Percentiles rank a stretch among this genome's conserved stretches.
These are phyloP conservation scores for Molothrus aeneus DNA, from an alignment of 2,797 vertebrate species.

Conservation along the genomic window DNA sequence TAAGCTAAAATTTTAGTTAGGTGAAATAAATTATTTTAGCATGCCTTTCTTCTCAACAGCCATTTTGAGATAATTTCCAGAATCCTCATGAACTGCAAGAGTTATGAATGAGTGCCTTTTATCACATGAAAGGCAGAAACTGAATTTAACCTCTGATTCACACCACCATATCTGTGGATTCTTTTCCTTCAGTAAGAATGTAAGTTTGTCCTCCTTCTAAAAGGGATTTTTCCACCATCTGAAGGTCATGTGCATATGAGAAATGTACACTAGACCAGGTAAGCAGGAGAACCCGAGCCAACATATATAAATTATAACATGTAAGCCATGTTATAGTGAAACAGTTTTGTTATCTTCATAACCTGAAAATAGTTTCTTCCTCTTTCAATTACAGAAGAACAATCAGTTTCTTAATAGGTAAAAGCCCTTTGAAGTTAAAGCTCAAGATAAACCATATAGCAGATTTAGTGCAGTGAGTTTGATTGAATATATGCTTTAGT, in stretches of 20 bases:
- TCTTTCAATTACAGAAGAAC: conserved; percentile 54
- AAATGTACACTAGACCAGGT: conserved; percentile 28
- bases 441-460: conserved; percentile 54
- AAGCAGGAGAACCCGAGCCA: conserved; percentile 27
- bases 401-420: conserved; percentile 53
- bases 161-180: background rate
- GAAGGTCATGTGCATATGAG: background rate
- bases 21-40: background rate
- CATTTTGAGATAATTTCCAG: conserved; percentile 27
- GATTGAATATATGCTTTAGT: conserved; percentile 52
- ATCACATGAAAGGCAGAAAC: conserved; percentile 45
- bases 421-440: conserved; percentile 60
- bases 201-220: background rate
- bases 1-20: background rate
- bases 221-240: background rate
- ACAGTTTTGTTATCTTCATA: conserved; percentile 56
- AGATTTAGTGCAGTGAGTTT: conserved; percentile 68
- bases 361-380: conserved; percentile 59
- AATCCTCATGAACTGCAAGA: conserved; percentile 25
- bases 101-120: background rate
- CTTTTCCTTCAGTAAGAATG: background rate
- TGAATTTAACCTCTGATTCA: conserved; percentile 48
- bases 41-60: background rate
- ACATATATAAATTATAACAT: conserved; percentile 16
- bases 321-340: conserved; percentile 13